These are phyloP conservation scores for Formicarius rufipectus DNA, from an alignment of 2,113 vertebrate species.

Conservation along the genomic window DNA sequence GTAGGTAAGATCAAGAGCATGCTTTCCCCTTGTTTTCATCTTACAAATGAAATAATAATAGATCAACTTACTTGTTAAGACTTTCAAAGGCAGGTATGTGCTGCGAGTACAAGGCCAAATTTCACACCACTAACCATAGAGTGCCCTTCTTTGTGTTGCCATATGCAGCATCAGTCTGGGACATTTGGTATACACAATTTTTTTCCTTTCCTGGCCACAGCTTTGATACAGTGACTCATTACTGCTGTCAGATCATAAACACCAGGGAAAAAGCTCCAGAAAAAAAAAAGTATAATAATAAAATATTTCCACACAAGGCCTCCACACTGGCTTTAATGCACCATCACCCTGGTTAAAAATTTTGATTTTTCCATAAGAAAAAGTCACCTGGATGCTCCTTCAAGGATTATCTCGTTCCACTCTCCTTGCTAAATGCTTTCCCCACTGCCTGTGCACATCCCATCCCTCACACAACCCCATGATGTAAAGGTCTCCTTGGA, in stretches of 20 bases:
- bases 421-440: background rate
- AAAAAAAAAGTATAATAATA: background rate
- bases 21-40: background rate
- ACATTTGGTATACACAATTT: background rate
- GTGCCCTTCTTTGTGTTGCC: slow-evolving; percentile 39
- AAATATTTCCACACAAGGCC: background rate
- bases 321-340: background rate
- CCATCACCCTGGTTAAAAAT: background rate
- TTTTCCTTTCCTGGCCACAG: slow-evolving; percentile 44
- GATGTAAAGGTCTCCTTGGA: background rate
- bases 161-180: slow-evolving; percentile 21
- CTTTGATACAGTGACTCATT: slow-evolving; percentile 65
- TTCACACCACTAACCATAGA: slow-evolving; percentile 50
- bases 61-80: slow-evolving; percentile 13
- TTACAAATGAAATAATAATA: slow-evolving; percentile 61
- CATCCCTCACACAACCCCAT: background rate
- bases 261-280: slow-evolving; percentile 30
- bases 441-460: background rate
- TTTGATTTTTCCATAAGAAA: background rate
- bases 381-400: background rate
- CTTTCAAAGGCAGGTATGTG: slow-evolving; percentile 32
- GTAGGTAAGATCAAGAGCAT: slow-evolving; percentile 54
- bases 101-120: slow-evolving; percentile 48
- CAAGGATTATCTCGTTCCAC: background rate
- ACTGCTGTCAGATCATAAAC: slow-evolving; percentile 66